These are phyloP conservation scores for Lepus europaeus DNA, from an alignment of 2,113 vertebrate species.

Conservation along the genomic window DNA sequence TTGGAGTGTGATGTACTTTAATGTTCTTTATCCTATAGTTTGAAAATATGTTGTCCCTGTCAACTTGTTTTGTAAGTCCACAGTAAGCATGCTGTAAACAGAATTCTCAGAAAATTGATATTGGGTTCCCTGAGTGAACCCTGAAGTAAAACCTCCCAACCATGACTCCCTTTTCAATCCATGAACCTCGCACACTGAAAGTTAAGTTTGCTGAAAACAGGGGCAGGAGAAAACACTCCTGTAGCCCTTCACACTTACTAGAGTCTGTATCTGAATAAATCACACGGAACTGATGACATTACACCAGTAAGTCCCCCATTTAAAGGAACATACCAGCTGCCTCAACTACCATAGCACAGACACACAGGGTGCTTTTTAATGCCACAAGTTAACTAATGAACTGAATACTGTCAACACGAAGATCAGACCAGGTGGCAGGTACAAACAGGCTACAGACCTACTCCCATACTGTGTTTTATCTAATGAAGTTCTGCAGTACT, in stretches of 20 bases:
- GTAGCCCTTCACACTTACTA: background rate
- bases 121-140: constrained; percentile 5
- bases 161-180: constrained; percentile 1
- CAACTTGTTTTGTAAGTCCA: constrained; percentile 33
- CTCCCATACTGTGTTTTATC: background rate
- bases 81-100: background rate
- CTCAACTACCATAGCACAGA: rapidly evolving
- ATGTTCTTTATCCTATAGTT: background rate
- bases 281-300: background rate
- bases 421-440: background rate
- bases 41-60: background rate
- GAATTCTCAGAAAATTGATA: constrained; percentile 12
- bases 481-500: background rate
- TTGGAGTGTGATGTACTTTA: background rate
- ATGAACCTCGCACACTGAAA: background rate
- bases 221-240: background rate
- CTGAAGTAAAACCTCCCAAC: constrained; percentile 23
- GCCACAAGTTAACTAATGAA: background rate
- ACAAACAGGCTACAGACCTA: background rate
- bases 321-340: background rate
- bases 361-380: too few relatives aligned
- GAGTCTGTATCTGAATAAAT: background rate
- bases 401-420: background rate
- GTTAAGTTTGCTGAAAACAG: background rate
- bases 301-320: too few relatives aligned